Evolutionary conservation across 2,113 vertebrate species (phyloP), one percentile per base, ranked within the genome.

Genomic region (Struthio camelus): DNA sequence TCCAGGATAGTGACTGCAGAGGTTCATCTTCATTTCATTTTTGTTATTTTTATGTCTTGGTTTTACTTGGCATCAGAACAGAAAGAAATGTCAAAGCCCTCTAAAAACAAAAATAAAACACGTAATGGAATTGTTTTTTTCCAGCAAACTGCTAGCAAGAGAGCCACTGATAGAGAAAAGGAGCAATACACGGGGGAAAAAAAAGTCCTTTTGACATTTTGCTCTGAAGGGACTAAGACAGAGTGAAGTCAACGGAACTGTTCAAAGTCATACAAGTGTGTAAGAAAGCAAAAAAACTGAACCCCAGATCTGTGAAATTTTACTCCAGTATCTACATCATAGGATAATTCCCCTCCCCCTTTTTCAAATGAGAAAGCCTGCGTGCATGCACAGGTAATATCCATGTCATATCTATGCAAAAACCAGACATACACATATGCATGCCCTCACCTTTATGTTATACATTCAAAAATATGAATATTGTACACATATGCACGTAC

Each of bases 71-170:
- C 79, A 92, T 62, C 46, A 86, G 51, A 95, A 88, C 40, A 90
- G 54, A 94, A 93, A 85, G 48, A 94, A 91, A 93, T 78, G 87
- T 61, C 92, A 95, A 91, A 96, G 50, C 46, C 76, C 73, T 80
- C 72, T 92, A 51, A 85, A 73, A 59, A 48, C 46, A 32, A 59
- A 94, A 96, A 73, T 58, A 94, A 96, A 91, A 90, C 64, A 82
- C 56, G 25, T 93, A 65, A 65, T 25, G 23, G 62, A 64, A 58
- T 58, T 30, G 65, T n/a, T 96, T 64, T 87, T 62, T 93, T 87
- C 71, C 95, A 93, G 92, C 87, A 93, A 91, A 70, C 42, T 9
- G 58, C 65, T 24, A 91, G 91, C 34, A 78, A 89, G 75, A 64
- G n/a, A 8, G 7, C 19, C 75, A 72, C 78, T 84, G 77, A 72